These are phyloP conservation scores for Stenchaetothrips biformis DNA, from an alignment of 2,888 invertebrate species.

Conservation along the genomic window DNA sequence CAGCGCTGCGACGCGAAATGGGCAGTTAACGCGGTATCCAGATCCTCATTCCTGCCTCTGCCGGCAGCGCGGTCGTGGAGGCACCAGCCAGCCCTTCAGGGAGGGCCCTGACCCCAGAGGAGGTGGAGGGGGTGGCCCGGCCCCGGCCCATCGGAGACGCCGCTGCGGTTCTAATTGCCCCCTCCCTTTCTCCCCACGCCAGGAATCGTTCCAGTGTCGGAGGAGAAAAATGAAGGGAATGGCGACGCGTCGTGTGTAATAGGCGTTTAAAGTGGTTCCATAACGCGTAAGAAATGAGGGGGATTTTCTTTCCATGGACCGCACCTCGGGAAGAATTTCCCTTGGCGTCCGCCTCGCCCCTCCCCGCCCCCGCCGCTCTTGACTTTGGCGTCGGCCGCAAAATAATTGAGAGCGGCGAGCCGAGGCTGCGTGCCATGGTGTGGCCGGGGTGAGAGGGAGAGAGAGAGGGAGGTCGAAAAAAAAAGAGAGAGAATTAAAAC, in stretches of 20 bases:
- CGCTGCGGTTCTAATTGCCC: not conserved
- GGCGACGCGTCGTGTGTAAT: too few species aligned
- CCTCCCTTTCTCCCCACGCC: not conserved
- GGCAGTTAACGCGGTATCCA: conserved; percentile 15
- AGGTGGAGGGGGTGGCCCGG: not conserved
- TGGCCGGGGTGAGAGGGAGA: too few species aligned
- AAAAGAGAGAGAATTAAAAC: too few species aligned
- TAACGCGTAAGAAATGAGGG: too few species aligned
- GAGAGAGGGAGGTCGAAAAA: too few species aligned
- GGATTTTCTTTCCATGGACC: not conserved
- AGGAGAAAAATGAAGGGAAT: too few species aligned
- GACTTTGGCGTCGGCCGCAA: not conserved
- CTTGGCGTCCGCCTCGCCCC: not conserved
- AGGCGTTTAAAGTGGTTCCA: too few species aligned
- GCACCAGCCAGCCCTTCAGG: not conserved
- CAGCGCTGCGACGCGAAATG: not conserved
- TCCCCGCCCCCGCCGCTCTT: not conserved
- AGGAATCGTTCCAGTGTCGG: too few species aligned
- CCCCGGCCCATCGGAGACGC: not conserved
- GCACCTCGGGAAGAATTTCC: not conserved
- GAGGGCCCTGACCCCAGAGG: not conserved
- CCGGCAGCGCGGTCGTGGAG: not conserved
- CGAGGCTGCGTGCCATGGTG: not conserved
- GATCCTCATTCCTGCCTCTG: not conserved
- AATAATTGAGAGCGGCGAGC: not conserved